Conservation (phyloP, 2,113 vertebrate species). For the Xerus inauris region DNA sequence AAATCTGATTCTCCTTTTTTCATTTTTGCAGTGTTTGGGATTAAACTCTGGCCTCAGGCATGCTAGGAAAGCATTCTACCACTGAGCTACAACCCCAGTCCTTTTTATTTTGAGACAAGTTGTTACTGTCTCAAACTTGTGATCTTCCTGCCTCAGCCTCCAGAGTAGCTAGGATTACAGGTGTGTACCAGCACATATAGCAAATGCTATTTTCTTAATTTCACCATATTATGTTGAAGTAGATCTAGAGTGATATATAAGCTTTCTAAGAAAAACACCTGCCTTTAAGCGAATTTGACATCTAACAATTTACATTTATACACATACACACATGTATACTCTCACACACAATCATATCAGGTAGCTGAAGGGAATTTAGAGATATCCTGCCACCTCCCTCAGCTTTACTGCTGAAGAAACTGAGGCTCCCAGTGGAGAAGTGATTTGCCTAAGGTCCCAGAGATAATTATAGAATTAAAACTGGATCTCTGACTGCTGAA, state of each 20-base stretch:
- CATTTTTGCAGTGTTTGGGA: no score
- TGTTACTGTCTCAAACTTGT: background rate
- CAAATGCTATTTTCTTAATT: background rate
- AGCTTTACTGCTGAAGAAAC: background rate
- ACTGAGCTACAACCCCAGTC: no score
- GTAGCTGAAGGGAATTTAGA: background rate
- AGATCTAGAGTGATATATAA: background rate
- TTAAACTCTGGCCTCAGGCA: no score
- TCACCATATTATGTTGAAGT: background rate
- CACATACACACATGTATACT: background rate
- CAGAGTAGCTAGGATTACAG: background rate
- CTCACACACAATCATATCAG: background rate
- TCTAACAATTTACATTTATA: background rate
- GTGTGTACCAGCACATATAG: background rate
- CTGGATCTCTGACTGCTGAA: background rate
- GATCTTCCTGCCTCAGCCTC: background rate
- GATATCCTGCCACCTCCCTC: background rate
- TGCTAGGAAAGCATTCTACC: no score
- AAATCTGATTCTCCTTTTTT: no score
- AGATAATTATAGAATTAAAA: background rate
- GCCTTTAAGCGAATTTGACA: background rate
- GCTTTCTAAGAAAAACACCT: background rate
- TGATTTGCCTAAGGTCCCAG: background rate
- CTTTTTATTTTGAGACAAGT: background rate
- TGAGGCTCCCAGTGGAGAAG: background rate